A percentile compares a stretch with the other conserved stretches of the same genome.
These are phyloP conservation scores for Rotaria socialis DNA, from an alignment of 2,888 invertebrate species.

Conservation along the genomic window DNA sequence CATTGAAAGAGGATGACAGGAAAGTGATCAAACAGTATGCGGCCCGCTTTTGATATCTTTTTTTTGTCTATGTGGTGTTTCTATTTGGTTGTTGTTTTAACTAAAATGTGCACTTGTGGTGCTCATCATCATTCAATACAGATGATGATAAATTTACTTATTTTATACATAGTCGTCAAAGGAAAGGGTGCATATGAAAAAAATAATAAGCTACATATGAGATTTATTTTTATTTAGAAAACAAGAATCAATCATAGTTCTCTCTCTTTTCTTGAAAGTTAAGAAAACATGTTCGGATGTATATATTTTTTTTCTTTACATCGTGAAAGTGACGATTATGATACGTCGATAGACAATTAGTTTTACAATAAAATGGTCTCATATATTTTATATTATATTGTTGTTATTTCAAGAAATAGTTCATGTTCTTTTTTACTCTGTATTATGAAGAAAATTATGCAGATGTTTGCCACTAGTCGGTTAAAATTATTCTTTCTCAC, in stretches of 20 bases:
- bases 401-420: not conserved
- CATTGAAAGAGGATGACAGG: conserved; percentile 29
- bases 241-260: not conserved
- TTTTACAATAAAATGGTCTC: not conserved
- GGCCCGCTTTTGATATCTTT: conserved; percentile 22
- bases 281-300: not conserved
- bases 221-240: not conserved
- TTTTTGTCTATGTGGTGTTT: not conserved
- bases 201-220: conserved; percentile 16
- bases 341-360: not conserved
- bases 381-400: not conserved
- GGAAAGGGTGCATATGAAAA: not conserved
- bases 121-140: conserved; percentile 25
- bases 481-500: not conserved
- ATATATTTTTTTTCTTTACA: not conserved
- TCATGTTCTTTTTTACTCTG: not conserved
- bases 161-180: not conserved
- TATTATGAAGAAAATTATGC: not conserved
- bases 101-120: conserved; percentile 38
- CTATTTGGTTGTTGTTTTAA: conserved; percentile 35
- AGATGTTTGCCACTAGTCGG: not conserved
- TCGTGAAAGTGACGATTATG: not conserved
- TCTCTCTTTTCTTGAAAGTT: not conserved
- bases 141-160: conserved; percentile 24
- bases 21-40: conserved; percentile 32